Base-by-base conservation (phyloP, 2,113 vertebrate genomes). In the Nipponia nippon region DNA sequence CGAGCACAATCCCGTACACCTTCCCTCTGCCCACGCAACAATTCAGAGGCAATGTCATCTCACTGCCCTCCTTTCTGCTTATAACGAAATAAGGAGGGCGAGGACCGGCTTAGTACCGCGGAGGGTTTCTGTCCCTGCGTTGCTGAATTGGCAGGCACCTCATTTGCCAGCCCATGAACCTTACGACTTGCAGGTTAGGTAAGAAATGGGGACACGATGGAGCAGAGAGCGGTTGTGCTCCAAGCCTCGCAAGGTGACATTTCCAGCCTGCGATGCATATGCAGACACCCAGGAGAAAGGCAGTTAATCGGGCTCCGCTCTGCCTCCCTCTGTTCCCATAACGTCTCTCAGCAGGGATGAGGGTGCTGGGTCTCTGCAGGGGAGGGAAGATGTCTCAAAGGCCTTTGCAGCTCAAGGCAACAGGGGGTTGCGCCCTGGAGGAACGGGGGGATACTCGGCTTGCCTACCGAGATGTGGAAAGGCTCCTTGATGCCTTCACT, bases 81-180 rank as follows among this genome's bases (percentile, higher is more conserved):
- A 1, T 6, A 46, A 6, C 0, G 0, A 10, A 32, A 16, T 16
- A 23, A 76, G 72, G 36, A 83, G 40, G 42, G 30, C 0, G 16
- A 86, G 47, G 78, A 36, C 38, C 7, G 1, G n/a, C 22, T 44
- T 25, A 56, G 21, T 22, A 4, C 26, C 13, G 3, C 6, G 0
- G 6, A 46, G 47, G 6, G 12, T 50, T 81, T 52, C 72, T 69
- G 22, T 16, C 62, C 72, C 62, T 44, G 76, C 61, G 19, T 18
- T n/a, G 87, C 63, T 26, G 63, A 78, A 9, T 5, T 17, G 65
- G n/a, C 63, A 29, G 14, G 49, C n/a, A 19, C 71, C 56, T 46
- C 61, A 2, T 12, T 14, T 56, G 29, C 61, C 81, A 89, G 84
- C 88, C 49, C 34, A 17, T 1, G 5, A 62, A 71, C 73, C 61